Evolutionary conservation across 2,113 vertebrate genomes (phyloP), one percentile per base, ranked within the genome.

Genomic region (Athene cunicularia): DNA sequence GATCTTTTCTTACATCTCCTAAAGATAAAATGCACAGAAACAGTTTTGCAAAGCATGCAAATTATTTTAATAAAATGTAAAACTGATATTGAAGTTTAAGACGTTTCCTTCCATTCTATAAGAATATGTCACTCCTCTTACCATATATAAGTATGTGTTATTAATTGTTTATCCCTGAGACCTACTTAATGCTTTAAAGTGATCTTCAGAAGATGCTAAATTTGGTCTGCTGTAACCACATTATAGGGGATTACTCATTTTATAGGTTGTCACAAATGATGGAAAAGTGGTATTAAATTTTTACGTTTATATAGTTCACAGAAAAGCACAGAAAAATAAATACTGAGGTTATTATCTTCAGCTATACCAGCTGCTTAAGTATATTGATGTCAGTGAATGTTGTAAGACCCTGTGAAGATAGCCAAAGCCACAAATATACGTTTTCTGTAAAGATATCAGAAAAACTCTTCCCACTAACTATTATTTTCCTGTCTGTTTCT

Each of bases 81-180:
- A 88, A 86, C 13, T 43, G 16, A 23, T 52, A 59, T 4, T 2
- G 2, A 70, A 80, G 41, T 70, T 59, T 45, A 80, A 68, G 33
- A 86, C 19, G 13, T 27, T 81, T 95, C 30, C 32, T 70, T 8
- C 22, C 9, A 5, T 92, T 77, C 35, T 67, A 17, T 50, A 70
- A 59, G 55, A 80, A 35, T 13, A 52, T 39, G 21, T 45, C 52
- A 62, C 28, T 86, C 27, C 21, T 89, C 41, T 75, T 70, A 81
- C 8, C 33, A 14, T 52, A 35, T 0, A 0, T 27, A 92, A 47
- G 9, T 39, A 28, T 27, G 9, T 62, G 45, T 10, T 41, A 7
- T 50, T 66, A 32, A 21, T 12, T 89, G 14, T 50, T 88, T 63
- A 60, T 39, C 27, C 39, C 45, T 28, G 30, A 68, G 47, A 52